phyloP scores from a whole-genome alignment of 23 tunicate species.

The Trididemnum clinides region DNA sequence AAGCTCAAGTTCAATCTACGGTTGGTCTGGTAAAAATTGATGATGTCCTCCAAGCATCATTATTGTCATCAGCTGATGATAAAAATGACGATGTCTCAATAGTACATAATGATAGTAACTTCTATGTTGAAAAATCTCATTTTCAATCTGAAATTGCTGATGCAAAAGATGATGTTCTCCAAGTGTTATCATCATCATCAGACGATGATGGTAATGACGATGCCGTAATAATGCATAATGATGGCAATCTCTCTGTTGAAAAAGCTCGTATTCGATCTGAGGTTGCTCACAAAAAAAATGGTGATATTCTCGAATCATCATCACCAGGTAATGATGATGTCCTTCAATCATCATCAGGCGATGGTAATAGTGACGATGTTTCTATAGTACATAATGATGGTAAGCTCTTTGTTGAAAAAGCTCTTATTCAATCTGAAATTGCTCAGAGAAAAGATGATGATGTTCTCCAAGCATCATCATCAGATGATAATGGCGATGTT shows the following conservation, averaged over 20 bases:
- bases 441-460: background rate
- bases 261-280: background rate
- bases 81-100: background rate
- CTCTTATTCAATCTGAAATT: background rate
- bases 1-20: too few species aligned
- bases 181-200: background rate
- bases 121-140: too few species aligned
- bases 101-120: too few species aligned
- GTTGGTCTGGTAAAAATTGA: too few species aligned
- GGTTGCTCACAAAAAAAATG: background rate
- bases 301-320: background rate
- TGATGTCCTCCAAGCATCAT: too few species aligned
- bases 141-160: background rate
- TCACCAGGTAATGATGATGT: too few species aligned
- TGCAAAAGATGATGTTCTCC: background rate
- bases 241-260: background rate
- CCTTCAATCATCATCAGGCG: background rate
- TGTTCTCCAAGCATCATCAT: background rate
- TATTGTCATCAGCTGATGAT: too few species aligned
- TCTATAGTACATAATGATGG: background rate
- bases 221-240: background rate
- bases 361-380: background rate
- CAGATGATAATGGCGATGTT: background rate
- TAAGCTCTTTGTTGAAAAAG: background rate
- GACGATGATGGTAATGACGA: background rate